phyloP scores from a whole-genome alignment of 2,888 invertebrate genomes.

The Arctia plantaginis region DNA sequence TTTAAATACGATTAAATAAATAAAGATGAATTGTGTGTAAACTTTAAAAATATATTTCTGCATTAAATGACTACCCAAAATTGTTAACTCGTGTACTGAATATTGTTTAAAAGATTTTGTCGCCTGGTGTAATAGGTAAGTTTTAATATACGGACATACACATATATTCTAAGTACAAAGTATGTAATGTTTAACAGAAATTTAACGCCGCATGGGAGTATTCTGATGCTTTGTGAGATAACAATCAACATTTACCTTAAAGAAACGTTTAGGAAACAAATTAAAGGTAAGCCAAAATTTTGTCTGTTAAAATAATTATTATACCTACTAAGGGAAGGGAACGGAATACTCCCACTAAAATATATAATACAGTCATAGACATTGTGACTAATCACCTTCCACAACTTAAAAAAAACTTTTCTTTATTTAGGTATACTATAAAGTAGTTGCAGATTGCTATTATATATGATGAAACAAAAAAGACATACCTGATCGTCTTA shows the following conservation, averaged over 20 bases:
- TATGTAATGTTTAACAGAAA: constrained; percentile 25
- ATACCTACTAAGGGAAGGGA: constrained; percentile 41
- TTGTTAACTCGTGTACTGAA: constrained; percentile 79
- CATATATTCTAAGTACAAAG: constrained; percentile 25
- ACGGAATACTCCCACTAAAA: constrained; percentile 45
- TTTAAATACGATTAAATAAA: constrained; percentile 85
- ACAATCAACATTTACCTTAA: constrained; percentile 51
- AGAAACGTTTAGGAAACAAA: constrained; percentile 54
- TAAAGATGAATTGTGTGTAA: constrained; percentile 83
- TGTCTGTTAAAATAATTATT: constrained; percentile 53
- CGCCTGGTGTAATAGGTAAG: constrained; percentile 66
- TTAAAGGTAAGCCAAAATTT: constrained; percentile 55
- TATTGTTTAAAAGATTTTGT: constrained; percentile 78
- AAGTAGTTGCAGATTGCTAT: constrained; percentile 8
- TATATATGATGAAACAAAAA: constrained; percentile 1
- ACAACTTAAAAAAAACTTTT: constrained; percentile 26
- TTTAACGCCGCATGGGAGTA: constrained; percentile 43
- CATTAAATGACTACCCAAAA: constrained; percentile 79
- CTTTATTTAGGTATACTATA: constrained; percentile 9
- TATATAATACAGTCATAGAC: constrained; percentile 48
- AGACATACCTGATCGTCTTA: constrained; percentile 1
- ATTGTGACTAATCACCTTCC: constrained; percentile 35
- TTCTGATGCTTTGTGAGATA: constrained; percentile 50
- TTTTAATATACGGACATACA: constrained; percentile 24
- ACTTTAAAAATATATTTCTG: constrained; percentile 83